Evolutionary conservation across 2,113 vertebrate genomes (phyloP), one percentile per base, ranked within the genome.

Genomic region (Onychorhynchus coronatus): DNA sequence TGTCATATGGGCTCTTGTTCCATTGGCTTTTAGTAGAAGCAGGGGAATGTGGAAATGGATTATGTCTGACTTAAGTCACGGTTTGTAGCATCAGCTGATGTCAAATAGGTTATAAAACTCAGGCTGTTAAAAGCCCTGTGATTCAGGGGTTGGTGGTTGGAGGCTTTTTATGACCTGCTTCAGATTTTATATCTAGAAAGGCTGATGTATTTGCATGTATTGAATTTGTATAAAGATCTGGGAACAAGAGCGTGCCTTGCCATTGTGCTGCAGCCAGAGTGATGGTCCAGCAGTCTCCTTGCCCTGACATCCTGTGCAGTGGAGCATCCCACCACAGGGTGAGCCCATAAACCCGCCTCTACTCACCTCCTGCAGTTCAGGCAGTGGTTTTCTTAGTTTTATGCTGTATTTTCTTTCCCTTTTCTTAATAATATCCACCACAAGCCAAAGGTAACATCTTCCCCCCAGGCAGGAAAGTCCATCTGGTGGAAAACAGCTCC

Each of bases 171-270:
- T 67, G 70, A 35, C 39, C 35, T n/a, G 3, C 62, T 88, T 75
- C 70, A 46, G 53, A 11, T 88, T 85, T 88, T 74, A 67, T 66
- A 31, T 89, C 41, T 55, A 49, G 55, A 86, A 73, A 49, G 23
- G 15, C 24, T 56, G 49, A 24, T 73, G 9, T 37, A 65, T 72
- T 80, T 88, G 28, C 27, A 12, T 46, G 1, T 47, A 20, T 15
- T 5, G 12, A 44, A 63, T 84, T 65, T 33, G 21, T 68, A 6
- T 70, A 46, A 87, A 49, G 62, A 65, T 37, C 41, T 30, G 28
- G 33, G 39, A 8, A 5, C 0, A 0, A 21, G 18, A 58, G 5
- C 0, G 0, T 44, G 49, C 21, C 33, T 76, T 66, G 50, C 59
- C 77, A 16, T 63, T 17, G 17, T 33, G 21, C 33, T 71, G 72